Base-by-base conservation (phyloP, 2,888 invertebrate species). In the Tetrapedia diversipes region DNA sequence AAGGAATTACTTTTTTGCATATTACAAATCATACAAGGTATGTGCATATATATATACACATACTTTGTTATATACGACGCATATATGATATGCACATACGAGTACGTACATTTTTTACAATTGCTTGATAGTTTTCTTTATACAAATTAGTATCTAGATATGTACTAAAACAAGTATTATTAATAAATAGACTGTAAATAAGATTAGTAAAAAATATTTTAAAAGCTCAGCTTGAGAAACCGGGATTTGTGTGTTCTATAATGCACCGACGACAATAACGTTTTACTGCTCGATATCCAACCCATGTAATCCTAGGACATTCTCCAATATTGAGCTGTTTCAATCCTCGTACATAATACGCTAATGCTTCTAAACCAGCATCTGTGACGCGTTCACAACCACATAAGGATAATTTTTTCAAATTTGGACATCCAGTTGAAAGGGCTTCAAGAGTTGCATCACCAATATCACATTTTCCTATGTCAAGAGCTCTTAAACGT, bases 221-320 rank as follows among this genome's bases (percentile, higher is more conserved):
- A 39, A 11, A 76, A 68, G 43, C 63, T 84, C 84, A 91, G 77
- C 90, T 91, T 19, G 96, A 97, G 92, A 98, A 98, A 34, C 97
- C 98, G 78, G 98, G 98, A 92, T 98, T 98, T 2, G 98, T 98
- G 90, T 98, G 98, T 91, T 98, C 98, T 82, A 98, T 98, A 81
- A 98, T 96, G 92, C 98, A 98, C 86, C 97, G 93, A 88, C 97
- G 97, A 92, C 98, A 98, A 90, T 97, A 97, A 90, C 96, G 97
- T 92, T 98, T 98, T 51, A 98, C 97, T 6, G 97, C 97, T 86
- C 97, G 93, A 90, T 98, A 98, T 0, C 98, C 98, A 85, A 98
- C 95, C 53, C 97, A 92, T 4, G 98, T 97, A 83, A 98, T 96
- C 29, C 84, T 80, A 74, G 97, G 96, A 77, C 98, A 98, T 91